A percentile compares a stretch with the other conserved stretches of the same genome.
Evolutionary conservation across 1,140 invertebrate genomes (phyloP).

Genomic region (Platyscapa corneri): DNA sequence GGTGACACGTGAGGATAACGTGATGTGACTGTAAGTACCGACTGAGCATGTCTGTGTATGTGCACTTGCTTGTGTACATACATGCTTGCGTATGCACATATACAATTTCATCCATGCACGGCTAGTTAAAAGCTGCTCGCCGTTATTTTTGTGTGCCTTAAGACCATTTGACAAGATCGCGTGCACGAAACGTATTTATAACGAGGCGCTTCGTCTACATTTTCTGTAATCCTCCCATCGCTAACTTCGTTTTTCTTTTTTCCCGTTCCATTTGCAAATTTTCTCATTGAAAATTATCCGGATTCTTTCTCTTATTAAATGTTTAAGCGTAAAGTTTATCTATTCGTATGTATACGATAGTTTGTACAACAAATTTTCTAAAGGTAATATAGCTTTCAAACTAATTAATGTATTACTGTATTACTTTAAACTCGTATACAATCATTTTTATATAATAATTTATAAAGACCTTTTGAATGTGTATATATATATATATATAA

Average conservation of each 20-base stretch:
- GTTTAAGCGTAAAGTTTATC: neutral
- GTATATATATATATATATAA: too few species aligned
- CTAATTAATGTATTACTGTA: too few species aligned
- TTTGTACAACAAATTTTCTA: neutral
- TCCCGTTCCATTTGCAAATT: slow-evolving; percentile 26
- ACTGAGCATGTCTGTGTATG: neutral
- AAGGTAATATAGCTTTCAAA: neutral
- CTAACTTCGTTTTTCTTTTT: slow-evolving; percentile 40
- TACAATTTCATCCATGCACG: slow-evolving; percentile 39
- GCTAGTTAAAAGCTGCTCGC: slow-evolving; percentile 51
- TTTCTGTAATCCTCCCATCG: slow-evolving; percentile 41
- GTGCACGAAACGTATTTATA: slow-evolving; percentile 67
- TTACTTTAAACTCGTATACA: too few species aligned
- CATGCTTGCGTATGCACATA: slow-evolving; percentile 17
- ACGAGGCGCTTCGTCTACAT: slow-evolving; percentile 59
- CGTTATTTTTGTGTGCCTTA: slow-evolving; percentile 58
- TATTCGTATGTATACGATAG: neutral
- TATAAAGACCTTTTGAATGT: too few species aligned
- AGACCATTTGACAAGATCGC: slow-evolving; percentile 65
- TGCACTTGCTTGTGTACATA: slow-evolving; percentile 50
- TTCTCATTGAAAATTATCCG: slow-evolving; percentile 7
- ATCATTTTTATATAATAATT: too few species aligned
- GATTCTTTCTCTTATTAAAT: neutral
- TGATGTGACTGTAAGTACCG: slow-evolving; percentile 62
- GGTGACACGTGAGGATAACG: slow-evolving; percentile 68